Conservation (phyloP, 2,797 vertebrate species). For the Crotalus adamanteus region DNA sequence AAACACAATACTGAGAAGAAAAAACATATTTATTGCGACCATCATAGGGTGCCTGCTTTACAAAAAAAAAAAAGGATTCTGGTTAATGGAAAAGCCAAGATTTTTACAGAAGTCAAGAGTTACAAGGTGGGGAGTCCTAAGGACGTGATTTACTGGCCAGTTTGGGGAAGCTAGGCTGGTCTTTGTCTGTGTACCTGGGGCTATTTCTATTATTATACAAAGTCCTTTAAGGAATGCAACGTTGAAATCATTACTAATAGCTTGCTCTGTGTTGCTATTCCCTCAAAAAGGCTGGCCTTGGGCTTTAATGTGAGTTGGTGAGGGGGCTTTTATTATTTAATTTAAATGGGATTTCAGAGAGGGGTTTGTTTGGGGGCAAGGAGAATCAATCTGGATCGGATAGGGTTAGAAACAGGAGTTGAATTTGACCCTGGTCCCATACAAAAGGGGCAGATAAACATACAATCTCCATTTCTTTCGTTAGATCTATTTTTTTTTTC, state of each 20-base stretch:
- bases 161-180: neutral
- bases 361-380: neutral
- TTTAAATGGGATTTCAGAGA: neutral
- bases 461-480: neutral
- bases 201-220: neutral
- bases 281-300: neutral
- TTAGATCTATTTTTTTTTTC: neutral
- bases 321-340: neutral
- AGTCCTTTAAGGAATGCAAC: neutral
- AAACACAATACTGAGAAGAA: neutral
- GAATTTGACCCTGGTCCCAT: neutral
- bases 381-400: neutral
- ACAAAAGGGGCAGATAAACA: neutral
- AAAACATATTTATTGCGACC: neutral
- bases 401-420: neutral
- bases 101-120: neutral
- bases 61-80: neutral
- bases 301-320: neutral
- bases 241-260: neutral
- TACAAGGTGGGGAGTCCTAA: neutral
- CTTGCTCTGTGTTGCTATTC: neutral
- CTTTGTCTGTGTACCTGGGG: neutral
- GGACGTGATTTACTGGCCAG: neutral
- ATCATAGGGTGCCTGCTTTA: neutral
- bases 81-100: neutral